phyloP scores from a whole-genome alignment of 2,888 invertebrate species.

The Rotaria sp. region DNA sequence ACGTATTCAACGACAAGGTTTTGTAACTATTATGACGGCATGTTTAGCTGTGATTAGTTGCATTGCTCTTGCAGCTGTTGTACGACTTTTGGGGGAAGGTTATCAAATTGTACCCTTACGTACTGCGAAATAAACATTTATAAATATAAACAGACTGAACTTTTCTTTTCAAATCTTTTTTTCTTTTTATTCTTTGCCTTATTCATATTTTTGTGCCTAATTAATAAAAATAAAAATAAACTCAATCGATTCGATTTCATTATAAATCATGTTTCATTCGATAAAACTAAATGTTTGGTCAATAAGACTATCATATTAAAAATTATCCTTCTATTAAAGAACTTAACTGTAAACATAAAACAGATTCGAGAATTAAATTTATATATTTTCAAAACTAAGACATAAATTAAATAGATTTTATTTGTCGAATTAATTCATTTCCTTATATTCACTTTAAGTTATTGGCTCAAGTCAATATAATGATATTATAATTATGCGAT shows the following conservation, averaged over 20 bases:
- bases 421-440: not conserved
- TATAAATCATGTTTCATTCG: no score
- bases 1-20: constrained; percentile 11
- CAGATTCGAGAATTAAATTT: no score
- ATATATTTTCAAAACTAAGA: not conserved
- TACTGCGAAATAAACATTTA: not conserved
- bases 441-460: not conserved
- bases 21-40: not conserved
- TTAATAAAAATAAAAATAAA: not conserved
- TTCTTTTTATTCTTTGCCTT: not conserved
- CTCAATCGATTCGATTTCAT: not conserved
- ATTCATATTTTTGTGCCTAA: not conserved
- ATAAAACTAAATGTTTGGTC: no score
- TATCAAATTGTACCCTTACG: constrained; percentile 11
- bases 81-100: not conserved
- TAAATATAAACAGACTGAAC: not conserved
- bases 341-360: no score
- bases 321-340: no score
- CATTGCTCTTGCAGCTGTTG: not conserved
- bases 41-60: not conserved
- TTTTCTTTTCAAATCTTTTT: not conserved
- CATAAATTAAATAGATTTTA: not conserved
- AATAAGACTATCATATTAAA: no score
- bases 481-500: not conserved
- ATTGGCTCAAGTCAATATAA: not conserved